These are phyloP conservation scores for Synergus laeviventris DNA, from an alignment of 2,888 invertebrate species.

Conservation along the genomic window DNA sequence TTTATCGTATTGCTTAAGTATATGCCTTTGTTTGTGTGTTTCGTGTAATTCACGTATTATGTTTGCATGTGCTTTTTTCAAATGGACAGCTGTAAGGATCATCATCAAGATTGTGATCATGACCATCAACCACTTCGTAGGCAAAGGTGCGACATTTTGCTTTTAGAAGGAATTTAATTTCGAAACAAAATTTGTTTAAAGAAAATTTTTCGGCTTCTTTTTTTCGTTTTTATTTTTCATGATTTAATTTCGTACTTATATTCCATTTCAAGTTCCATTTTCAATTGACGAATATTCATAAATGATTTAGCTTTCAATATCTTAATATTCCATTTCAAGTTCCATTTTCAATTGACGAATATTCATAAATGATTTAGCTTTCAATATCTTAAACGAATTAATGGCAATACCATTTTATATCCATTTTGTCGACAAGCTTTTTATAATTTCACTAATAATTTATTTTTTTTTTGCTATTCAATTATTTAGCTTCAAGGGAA, in stretches of 20 bases:
- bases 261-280: conserved; percentile 22
- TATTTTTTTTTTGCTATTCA: conserved; percentile 51
- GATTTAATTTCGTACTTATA: not conserved
- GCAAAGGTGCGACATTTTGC: conserved; percentile 66
- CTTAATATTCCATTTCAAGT: not conserved
- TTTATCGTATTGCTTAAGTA: conserved; percentile 38
- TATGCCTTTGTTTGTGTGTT: conserved; percentile 52
- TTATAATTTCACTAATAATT: conserved; percentile 45
- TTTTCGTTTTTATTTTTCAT: no score
- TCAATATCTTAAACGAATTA: conserved; percentile 6
- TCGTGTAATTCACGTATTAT: conserved; percentile 50
- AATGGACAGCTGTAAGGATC: conserved; percentile 67
- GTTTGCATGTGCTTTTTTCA: conserved; percentile 56
- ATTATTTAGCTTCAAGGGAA: conserved; percentile 81
- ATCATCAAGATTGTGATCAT: conserved; percentile 68
- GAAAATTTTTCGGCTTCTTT: not conserved
- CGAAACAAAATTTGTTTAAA: not conserved
- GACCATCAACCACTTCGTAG: conserved; percentile 66
- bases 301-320: not conserved
- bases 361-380: conserved; percentile 8
- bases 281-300: conserved; percentile 4
- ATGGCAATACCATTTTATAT: conserved; percentile 23
- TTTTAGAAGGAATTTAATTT: not conserved
- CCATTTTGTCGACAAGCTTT: conserved; percentile 1
- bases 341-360: conserved; percentile 27